Conservation (phyloP, 2,797 vertebrate species). For the Brachyrhaphis roseni region DNA sequence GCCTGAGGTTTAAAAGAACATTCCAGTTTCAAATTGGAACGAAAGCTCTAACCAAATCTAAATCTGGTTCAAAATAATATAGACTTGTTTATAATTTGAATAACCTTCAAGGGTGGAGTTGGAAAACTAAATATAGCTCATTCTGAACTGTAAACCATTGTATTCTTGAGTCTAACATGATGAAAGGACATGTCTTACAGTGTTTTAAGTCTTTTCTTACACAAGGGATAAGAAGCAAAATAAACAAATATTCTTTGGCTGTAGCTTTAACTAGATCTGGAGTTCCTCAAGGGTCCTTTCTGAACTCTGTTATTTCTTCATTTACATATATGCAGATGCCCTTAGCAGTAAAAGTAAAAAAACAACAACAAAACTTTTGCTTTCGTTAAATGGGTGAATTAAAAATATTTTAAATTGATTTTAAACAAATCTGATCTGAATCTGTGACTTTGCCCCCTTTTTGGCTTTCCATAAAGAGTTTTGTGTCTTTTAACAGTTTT, state of each 20-base stretch:
- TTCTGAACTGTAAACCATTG: not conserved
- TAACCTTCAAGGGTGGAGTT: not conserved
- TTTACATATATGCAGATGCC: not conserved
- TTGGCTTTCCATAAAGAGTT: not conserved
- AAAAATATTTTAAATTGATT: not conserved
- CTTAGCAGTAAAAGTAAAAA: too few relatives aligned
- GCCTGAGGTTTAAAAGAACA: not conserved
- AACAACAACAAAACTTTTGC: too few relatives aligned
- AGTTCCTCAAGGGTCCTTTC: not conserved
- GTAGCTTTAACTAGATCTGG: not conserved
- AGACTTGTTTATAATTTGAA: not conserved
- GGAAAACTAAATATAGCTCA: not conserved
- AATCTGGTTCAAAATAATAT: not conserved
- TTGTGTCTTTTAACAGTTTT: not conserved
- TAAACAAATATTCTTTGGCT: not conserved
- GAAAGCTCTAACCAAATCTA: not conserved
- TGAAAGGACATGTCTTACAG: not conserved
- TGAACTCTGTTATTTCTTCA: not conserved
- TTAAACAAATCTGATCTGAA: not conserved
- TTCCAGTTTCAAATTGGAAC: not conserved
- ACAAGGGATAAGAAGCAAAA: not conserved
- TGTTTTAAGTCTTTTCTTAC: not conserved
- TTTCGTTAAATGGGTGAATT: too few relatives aligned
- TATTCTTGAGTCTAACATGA: not conserved
- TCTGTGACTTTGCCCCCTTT: not conserved